Conservation (phyloP, 1,140 invertebrate species). For the Ips nitidus region DNA sequence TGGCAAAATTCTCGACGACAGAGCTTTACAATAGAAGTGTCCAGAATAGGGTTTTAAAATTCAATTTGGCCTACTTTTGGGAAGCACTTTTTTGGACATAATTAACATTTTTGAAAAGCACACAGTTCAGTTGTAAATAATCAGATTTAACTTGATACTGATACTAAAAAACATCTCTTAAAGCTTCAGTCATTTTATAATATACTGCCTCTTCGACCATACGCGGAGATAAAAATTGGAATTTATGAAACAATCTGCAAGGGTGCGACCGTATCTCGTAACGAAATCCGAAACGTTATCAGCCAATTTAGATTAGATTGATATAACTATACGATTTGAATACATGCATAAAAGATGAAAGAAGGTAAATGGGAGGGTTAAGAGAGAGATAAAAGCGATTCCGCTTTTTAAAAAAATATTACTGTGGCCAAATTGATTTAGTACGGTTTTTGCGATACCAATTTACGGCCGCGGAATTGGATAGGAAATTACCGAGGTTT, state of each 20-base stretch:
- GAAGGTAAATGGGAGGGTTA: constrained; percentile 12
- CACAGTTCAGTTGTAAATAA: too few relatives aligned
- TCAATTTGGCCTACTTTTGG: too few relatives aligned
- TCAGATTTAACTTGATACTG: too few relatives aligned
- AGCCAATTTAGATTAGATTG: constrained; percentile 31
- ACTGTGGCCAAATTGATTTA: constrained; percentile 29
- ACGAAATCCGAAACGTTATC: constrained; percentile 27
- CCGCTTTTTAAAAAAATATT: constrained; percentile 27
- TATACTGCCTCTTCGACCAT: neutral
- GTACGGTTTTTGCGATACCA: constrained; percentile 25
- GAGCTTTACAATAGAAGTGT: too few relatives aligned
- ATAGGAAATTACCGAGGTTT: constrained; percentile 20
- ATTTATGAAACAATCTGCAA: neutral
- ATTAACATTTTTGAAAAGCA: too few relatives aligned
- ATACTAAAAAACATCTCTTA: too few relatives aligned
- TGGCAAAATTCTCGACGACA: too few relatives aligned
- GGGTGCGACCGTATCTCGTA: constrained; percentile 6
- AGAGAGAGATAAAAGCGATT: constrained; percentile 24
- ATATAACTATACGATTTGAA: constrained; percentile 29
- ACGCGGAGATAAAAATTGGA: neutral
- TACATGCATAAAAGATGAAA: constrained; percentile 33
- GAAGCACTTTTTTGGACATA: too few relatives aligned
- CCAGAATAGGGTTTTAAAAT: too few relatives aligned
- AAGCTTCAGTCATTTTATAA: neutral
- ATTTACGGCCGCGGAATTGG: constrained; percentile 23